These are phyloP conservation scores for Trematomus bernacchii DNA, from an alignment of 2,797 vertebrate species.

Conservation along the genomic window DNA sequence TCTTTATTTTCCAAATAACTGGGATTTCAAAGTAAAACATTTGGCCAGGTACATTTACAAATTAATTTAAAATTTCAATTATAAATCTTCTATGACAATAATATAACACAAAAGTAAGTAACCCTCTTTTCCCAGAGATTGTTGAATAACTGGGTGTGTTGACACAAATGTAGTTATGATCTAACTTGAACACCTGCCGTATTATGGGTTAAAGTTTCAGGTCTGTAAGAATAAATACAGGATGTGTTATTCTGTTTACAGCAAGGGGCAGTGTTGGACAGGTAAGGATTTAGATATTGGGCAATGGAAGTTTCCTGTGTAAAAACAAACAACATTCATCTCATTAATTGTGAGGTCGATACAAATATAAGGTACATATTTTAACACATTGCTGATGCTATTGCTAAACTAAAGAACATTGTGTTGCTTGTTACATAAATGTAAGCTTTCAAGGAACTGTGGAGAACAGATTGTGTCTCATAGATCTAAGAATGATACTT, in stretches of 20 bases:
- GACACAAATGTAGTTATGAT: neutral
- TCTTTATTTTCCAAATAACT: neutral
- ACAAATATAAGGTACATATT: no score
- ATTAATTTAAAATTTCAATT: neutral
- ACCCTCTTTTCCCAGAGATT: no score
- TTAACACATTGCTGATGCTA: no score
- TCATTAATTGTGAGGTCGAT: conserved; percentile 3
- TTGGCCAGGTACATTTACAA: neutral
- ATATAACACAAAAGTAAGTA: neutral
- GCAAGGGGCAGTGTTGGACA: conserved; percentile 57
- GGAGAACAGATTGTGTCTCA: no score
- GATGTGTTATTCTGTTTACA: conserved; percentile 2
- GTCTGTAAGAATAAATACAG: neutral
- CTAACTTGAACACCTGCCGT: neutral
- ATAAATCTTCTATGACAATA: neutral
- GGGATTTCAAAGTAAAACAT: neutral
- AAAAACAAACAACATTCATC: neutral
- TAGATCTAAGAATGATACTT: neutral
- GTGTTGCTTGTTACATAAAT: neutral
- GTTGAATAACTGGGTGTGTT: neutral
- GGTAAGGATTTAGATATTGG: neutral
- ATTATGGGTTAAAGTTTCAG: neutral
- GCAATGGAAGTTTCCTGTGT: neutral
- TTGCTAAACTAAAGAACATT: neutral
- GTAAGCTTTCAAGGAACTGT: no score